Evolutionary conservation across 2,888 invertebrate species (phyloP).

Genomic region (Pyralis farinalis): DNA sequence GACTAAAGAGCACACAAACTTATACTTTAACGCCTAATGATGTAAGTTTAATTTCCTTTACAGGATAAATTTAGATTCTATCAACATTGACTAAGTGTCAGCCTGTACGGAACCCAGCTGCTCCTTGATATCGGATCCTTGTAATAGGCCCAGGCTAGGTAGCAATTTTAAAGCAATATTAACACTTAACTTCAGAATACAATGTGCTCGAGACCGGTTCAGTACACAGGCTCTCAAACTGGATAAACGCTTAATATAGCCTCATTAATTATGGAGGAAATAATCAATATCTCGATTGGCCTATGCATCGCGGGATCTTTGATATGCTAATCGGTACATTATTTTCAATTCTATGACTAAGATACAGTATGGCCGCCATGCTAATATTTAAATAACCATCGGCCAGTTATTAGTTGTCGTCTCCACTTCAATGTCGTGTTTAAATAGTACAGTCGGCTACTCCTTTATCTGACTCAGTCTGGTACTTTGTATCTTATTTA

Average conservation of each 20-base stretch:
- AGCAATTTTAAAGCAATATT: slow-evolving; percentile 35
- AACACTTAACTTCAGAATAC: slow-evolving; percentile 28
- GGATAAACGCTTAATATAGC: background rate
- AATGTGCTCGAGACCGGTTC: background rate
- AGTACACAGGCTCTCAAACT: background rate
- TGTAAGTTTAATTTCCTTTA: background rate
- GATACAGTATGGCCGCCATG: no score
- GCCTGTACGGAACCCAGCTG: slow-evolving; percentile 1
- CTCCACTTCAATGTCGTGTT: no score
- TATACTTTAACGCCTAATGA: background rate
- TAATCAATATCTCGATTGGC: no score
- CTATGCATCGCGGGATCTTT: no score
- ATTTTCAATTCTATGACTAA: no score
- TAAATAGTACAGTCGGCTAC: no score
- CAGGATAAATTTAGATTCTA: background rate
- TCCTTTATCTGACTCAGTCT: no score
- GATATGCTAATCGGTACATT: no score
- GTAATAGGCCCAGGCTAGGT: slow-evolving; percentile 7
- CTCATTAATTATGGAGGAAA: no score
- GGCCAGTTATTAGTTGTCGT: no score
- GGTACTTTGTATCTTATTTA: no score
- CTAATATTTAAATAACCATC: no score
- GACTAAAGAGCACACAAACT: background rate
- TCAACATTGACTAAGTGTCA: slow-evolving; percentile 9
- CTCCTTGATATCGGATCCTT: slow-evolving; percentile 1